Base-by-base conservation (phyloP, 1,140 invertebrate species). In the Aphelinus certus region DNA sequence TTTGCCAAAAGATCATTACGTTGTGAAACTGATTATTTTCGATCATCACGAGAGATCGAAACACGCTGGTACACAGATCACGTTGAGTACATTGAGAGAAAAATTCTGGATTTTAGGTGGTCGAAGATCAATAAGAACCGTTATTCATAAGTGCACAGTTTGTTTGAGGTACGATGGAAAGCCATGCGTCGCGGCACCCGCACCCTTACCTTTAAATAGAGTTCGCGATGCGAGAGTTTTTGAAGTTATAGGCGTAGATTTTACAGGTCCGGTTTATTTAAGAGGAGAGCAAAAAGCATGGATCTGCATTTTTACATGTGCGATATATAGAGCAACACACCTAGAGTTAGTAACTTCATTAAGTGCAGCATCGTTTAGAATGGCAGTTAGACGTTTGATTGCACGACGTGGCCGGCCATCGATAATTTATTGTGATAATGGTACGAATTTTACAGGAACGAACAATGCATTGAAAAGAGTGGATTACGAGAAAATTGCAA, bases 391-490 rank as follows among this genome's bases (percentile, higher is more conserved):
- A 3, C 57, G 77, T 1, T 80, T 81, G 46, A 77, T 83, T 5
- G 75, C 69, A 0, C 47, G 79, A 1, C 70, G 81, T 76, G 83
- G 84, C 51, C 69, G 82, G 73, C 85, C 83, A 1, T 57, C 55
- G 1, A 79, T 78, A 1, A 82, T 89, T 6, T 88, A 82, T 63
- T 84, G 79, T 62, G 84, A 89, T 73, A 88, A 89, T 65, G 86
- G 80, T 0, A 83, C 80, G 5, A 84, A 85, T 78, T 86, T 88
- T 61, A 73, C 75, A 26, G 81, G 80, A 7, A 64, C 75, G 2
- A 53, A 71, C 42, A 86, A 56, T 10, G 4, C 4, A 3, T 60
- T 60, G 42, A 3, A 43, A 43, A 2, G 0, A 3, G 3, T 60
- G 7, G 5, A 60, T 60, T 60, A 7, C 2, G 26, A 43, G 6